Evolutionary conservation across 2,113 vertebrate genomes (phyloP), one percentile per base, ranked within the genome.

Genomic region (Procavia capensis): DNA sequence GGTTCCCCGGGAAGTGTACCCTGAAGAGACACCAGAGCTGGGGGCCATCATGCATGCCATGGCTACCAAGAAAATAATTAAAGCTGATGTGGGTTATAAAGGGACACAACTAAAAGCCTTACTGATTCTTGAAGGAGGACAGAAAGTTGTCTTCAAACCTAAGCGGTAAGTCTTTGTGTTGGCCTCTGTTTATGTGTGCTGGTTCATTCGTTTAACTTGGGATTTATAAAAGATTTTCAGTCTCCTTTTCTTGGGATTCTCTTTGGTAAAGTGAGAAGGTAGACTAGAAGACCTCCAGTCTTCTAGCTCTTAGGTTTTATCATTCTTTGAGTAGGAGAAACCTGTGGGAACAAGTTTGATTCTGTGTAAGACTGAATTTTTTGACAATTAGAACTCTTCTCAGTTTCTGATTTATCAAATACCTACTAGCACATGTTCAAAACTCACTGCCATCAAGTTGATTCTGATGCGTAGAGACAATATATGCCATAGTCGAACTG

Each of bases 141-240:
- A 99, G 98, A 99, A 99, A 97, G 99, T 99, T 36, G 99, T 99
- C 96, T 99, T 99, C 98, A 99, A 99, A 95, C 99, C 99, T 85
- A 99, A 99, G 96, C 99, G 99, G 99, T 99, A 95, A 98, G 96
- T 94, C 9, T 34, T 74, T 54, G 72, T 82, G 93, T 86, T 41
- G 3, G 0, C 54, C 85, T 2, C 5, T 64, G 6, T 24, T 0
- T 31, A 50, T 54, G 36, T 41, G 66, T 3, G 2, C 76, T 85
- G 64, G 6, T 29, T 1, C 54, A 36, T 31, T 79, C 17, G 24
- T 31, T 29, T 74, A 47, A 39, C 43, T 27, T 76, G 57, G 43
- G 20, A 9, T 66, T 83, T 76, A 6, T 50, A 0, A 25, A 43
- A 75, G 72, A 39, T 43, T 25, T 5, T 45, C 87, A 6, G 20